phyloP scores from a whole-genome alignment of 2,888 invertebrate species.

The Allophyes oxyacanthae region DNA sequence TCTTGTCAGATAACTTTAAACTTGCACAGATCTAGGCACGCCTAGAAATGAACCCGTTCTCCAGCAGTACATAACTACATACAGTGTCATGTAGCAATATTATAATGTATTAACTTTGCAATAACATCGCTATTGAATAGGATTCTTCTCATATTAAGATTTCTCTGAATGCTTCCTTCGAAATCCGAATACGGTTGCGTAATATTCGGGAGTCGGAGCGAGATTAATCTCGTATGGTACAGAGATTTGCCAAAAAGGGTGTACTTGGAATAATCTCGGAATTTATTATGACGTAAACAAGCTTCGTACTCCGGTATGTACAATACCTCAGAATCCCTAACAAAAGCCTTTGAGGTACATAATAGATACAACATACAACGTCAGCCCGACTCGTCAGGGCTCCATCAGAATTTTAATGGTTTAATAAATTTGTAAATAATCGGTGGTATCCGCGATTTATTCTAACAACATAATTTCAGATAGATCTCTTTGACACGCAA shows the following conservation, averaged over 20 bases:
- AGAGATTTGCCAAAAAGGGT: constrained; percentile 23
- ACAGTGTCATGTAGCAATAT: no score
- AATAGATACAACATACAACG: background rate
- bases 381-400: background rate
- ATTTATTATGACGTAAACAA: constrained; percentile 23
- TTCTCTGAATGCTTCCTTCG: constrained; percentile 3
- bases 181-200: constrained; percentile 13
- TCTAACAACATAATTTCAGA: constrained; percentile 36
- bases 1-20: no score
- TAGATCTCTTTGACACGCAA: constrained; percentile 40
- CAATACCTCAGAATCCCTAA: background rate
- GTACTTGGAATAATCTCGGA: constrained; percentile 24
- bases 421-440: constrained; percentile 22
- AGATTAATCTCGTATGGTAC: constrained; percentile 24
- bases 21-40: no score
- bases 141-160: constrained; percentile 8
- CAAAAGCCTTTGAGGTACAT: background rate
- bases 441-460: constrained; percentile 28
- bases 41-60: no score
- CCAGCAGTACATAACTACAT: no score
- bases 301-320: constrained; percentile 8
- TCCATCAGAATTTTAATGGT: constrained; percentile 7
- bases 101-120: background rate
- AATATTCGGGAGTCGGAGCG: constrained; percentile 6
- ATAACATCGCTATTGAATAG: constrained; percentile 1